A percentile compares a stretch with the other conserved stretches of the same genome.
phyloP scores from a whole-genome alignment of 1,140 invertebrate genomes.

The Sesamia nonagrioides region DNA sequence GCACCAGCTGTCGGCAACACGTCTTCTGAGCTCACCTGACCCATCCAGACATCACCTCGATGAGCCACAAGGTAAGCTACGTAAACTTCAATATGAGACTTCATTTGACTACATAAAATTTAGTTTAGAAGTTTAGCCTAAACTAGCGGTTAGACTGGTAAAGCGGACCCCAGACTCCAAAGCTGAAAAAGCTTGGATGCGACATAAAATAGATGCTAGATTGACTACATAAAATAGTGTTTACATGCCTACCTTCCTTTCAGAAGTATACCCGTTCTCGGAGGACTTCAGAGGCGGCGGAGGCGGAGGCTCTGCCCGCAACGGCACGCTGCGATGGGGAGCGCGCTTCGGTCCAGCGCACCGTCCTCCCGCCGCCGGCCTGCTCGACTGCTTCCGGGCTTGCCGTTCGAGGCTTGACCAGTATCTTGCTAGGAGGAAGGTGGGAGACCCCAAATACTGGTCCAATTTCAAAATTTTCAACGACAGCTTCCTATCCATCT shows the following conservation, averaged over 20 bases:
- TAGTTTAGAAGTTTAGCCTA: too few species aligned
- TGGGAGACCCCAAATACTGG: too few species aligned
- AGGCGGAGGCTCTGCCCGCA: conserved; percentile 53
- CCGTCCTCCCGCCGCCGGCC: conserved; percentile 70
- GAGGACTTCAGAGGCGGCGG: conserved; percentile 87
- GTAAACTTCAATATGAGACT: too few species aligned
- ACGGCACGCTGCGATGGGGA: conserved; percentile 76
- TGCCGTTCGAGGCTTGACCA: conserved; percentile 92
- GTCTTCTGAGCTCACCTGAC: conserved; percentile 93
- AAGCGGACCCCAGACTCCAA: too few species aligned
- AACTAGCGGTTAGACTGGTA: too few species aligned
- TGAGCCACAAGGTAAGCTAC: conserved; percentile 85
- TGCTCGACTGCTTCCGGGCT: conserved; percentile 91
- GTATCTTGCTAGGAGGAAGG: conserved; percentile 87
- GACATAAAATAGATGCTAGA: too few species aligned
- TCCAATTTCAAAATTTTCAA: neutral
- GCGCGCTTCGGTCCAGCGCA: conserved; percentile 79
- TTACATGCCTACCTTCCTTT: neutral
- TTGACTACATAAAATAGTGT: too few species aligned
- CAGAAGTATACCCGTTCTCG: conserved; percentile 89
- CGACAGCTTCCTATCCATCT: too few species aligned
- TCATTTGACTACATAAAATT: too few species aligned
- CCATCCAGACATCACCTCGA: conserved; percentile 92
- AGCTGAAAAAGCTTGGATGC: too few species aligned
- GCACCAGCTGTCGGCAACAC: conserved; percentile 91